phyloP scores from a whole-genome alignment of 2,113 vertebrate species.

The Onychostoma macrolepis region DNA sequence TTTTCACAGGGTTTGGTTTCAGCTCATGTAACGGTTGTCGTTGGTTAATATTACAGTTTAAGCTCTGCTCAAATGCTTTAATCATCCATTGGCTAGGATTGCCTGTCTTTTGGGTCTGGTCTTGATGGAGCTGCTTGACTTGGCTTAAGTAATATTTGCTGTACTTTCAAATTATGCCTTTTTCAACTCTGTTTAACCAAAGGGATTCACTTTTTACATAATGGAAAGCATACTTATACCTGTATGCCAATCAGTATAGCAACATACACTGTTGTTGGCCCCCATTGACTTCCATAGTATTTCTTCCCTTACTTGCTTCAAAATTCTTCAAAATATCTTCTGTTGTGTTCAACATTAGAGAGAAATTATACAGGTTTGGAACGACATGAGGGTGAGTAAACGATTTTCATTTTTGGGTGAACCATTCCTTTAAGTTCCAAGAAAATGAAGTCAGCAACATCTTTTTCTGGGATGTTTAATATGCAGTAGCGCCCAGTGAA shows the following conservation, averaged over 20 bases:
- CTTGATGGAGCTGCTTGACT: conserved; percentile 23
- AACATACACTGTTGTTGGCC: not conserved
- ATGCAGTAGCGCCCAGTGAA: not conserved
- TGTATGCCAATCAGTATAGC: not conserved
- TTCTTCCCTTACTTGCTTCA: too few relatives aligned
- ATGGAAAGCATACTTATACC: not conserved
- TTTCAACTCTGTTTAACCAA: not conserved
- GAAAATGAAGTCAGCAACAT: not conserved
- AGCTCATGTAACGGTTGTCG: not conserved
- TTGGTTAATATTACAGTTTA: conserved; percentile 42
- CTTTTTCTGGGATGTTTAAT: not conserved
- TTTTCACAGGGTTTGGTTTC: conserved; percentile 52
- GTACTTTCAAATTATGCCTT: conserved; percentile 51
- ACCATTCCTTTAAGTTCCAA: not conserved
- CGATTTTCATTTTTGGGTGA: too few relatives aligned
- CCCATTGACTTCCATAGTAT: too few relatives aligned
- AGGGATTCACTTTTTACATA: not conserved
- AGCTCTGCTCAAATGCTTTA: conserved; percentile 48
- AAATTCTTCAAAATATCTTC: too few relatives aligned
- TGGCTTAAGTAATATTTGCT: conserved; percentile 62
- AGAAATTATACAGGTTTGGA: too few relatives aligned
- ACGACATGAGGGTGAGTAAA: too few relatives aligned
- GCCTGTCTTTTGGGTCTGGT: conserved; percentile 44
- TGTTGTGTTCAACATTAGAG: too few relatives aligned
- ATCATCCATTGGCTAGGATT: conserved; percentile 41